These are phyloP conservation scores for Monochamus alternatus DNA, from an alignment of 2,888 invertebrate species.

Conservation along the genomic window DNA sequence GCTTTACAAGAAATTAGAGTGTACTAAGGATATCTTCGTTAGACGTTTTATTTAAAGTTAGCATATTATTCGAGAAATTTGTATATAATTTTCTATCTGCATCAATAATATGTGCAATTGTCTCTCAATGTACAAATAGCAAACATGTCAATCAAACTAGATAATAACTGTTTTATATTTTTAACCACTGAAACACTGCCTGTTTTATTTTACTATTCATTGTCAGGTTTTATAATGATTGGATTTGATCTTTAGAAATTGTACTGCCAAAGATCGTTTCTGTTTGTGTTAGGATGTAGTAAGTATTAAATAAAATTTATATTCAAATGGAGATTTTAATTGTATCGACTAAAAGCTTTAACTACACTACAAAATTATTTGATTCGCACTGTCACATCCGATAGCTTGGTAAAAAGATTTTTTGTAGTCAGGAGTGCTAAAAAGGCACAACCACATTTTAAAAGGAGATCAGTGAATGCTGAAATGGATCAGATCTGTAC, in stretches of 20 bases:
- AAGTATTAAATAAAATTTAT: too few relatives aligned
- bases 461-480: too few relatives aligned
- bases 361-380: too few relatives aligned
- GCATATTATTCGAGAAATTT: constrained; percentile 11
- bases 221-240: constrained; percentile 14
- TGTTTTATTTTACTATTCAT: neutral
- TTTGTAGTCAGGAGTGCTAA: too few relatives aligned
- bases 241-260: constrained; percentile 1
- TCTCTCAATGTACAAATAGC: constrained; percentile 23
- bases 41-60: neutral
- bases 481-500: too few relatives aligned
- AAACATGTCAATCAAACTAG: constrained; percentile 1
- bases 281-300: neutral
- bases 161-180: constrained; percentile 12
- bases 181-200: constrained; percentile 33
- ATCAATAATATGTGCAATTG: constrained; percentile 34
- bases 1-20: constrained; percentile 8
- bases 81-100: constrained; percentile 26
- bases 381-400: too few relatives aligned
- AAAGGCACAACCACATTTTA: too few relatives aligned
- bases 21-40: constrained; percentile 1
- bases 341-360: too few relatives aligned
- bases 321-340: neutral
- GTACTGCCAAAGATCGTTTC: constrained; percentile 25
- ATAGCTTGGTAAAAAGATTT: too few relatives aligned